Conservation (phyloP, 2,797 vertebrate genomes). For the Danionella dracula region DNA sequence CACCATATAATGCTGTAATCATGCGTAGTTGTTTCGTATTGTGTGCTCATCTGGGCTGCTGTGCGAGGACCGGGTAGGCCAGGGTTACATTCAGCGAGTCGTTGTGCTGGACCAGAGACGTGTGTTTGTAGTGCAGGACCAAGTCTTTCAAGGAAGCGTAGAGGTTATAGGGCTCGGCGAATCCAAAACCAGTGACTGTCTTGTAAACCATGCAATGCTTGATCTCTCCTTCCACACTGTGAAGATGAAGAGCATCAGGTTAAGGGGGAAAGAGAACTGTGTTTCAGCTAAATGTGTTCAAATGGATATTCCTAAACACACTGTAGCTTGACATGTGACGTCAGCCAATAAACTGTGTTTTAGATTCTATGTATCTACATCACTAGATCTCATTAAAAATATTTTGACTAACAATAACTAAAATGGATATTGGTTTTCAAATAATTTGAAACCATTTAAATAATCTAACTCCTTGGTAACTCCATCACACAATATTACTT, state of each 20-base stretch:
- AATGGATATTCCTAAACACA: no score
- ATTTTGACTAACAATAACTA: no score
- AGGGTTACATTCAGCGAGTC: constrained; percentile 99
- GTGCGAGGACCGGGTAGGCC: constrained; percentile 91
- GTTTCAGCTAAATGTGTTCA: no score
- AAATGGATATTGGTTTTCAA: no score
- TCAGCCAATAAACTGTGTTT: no score
- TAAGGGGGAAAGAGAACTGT: no score
- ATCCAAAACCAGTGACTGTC: constrained; percentile 91
- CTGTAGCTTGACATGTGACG: no score
- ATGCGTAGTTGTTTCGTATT: neutral
- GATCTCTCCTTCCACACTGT: constrained; percentile 91
- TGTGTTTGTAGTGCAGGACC: constrained; percentile 99
- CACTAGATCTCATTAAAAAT: no score
- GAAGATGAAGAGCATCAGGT: constrained; percentile 39
- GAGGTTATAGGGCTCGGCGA: constrained; percentile 97
- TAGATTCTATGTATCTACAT: no score
- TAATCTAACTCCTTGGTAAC: no score
- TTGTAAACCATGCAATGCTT: constrained; percentile 99
- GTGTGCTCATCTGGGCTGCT: constrained; percentile 90
- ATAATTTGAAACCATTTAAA: no score
- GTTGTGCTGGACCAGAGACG: constrained; percentile 98
- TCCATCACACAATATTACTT: no score
- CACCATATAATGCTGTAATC: constrained; percentile 28
- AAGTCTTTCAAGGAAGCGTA: constrained; percentile 96